Evolutionary conservation across 2,888 invertebrate species (phyloP).

Genomic region (Timema podura): DNA sequence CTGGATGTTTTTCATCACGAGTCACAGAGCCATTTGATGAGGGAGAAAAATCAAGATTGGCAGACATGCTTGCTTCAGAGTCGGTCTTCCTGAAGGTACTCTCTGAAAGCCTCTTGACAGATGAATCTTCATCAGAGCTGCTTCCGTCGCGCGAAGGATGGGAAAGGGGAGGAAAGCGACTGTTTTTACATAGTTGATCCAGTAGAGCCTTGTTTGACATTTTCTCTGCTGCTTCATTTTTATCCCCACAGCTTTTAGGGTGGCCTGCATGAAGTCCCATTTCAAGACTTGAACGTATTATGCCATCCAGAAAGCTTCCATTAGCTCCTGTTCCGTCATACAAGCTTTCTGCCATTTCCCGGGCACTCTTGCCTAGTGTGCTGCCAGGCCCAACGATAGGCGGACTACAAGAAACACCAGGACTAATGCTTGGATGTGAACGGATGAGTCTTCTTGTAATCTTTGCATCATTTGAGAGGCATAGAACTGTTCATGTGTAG

Average conservation of each 20-base stretch:
- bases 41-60: slow-evolving; percentile 25
- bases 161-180: slow-evolving; percentile 51
- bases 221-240: slow-evolving; percentile 41
- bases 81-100: slow-evolving; percentile 17
- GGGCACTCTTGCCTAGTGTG: slow-evolving; percentile 44
- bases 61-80: slow-evolving; percentile 17
- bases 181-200: slow-evolving; percentile 63
- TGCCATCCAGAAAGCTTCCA: slow-evolving; percentile 76
- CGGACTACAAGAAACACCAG: slow-evolving; percentile 28
- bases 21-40: slow-evolving; percentile 23
- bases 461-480: slow-evolving; percentile 79
- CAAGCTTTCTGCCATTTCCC: slow-evolving; percentile 61
- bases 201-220: slow-evolving; percentile 59
- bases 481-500: slow-evolving; percentile 64
- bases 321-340: slow-evolving; percentile 64
- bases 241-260: slow-evolving; percentile 14
- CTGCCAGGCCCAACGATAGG: slow-evolving; percentile 25
- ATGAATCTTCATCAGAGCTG: slow-evolving; percentile 30
- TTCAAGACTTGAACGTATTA: slow-evolving; percentile 77
- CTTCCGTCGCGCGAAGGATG: slow-evolving; percentile 41
- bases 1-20: slow-evolving; percentile 7
- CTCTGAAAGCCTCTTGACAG: slow-evolving; percentile 21
- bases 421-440: slow-evolving; percentile 35
- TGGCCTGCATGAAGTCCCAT: slow-evolving; percentile 50
- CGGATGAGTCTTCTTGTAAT: slow-evolving; percentile 67